Evolutionary conservation across 1,140 invertebrate genomes (phyloP), one percentile per base, ranked within the genome.

Genomic region (Coenobita brevimanus): DNA sequence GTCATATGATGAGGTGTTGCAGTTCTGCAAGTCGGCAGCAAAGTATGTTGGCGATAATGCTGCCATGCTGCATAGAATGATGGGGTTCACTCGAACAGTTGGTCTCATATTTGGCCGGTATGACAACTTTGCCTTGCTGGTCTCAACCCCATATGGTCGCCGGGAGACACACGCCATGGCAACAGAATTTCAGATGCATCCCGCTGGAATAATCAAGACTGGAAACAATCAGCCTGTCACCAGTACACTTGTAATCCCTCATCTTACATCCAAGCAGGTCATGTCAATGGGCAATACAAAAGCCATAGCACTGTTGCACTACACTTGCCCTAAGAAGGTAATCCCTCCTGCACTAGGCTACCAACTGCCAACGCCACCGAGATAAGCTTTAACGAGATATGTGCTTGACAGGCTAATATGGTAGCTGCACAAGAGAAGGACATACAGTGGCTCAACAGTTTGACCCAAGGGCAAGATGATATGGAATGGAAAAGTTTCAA

Each of bases 121-220:
- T 71, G 67, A 71, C 30, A 71, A 71, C 67, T 71, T 71, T 71
- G 67, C 21, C 67, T 27, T 71, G 4, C 67, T 33, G 67, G 24
- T 10, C 2, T 71, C 67, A 10, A 71, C 67, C 36, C 67, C 24
- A 71, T 24, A 71, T 71, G 67, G 67, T 33, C 13, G 67, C 36
- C 67, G 24, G 21, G 67, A 71, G 46, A 50, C 46, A 50, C 67
- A 71, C 24, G 24, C 36, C 15, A 71, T 71, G 67, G 4, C 67
- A 33, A 27, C 27, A 33, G 67, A 71, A 30, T 71, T 71, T 71
- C 67, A 71, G 24, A 71, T 71, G 67, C 27, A 10, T 71, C 27
- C 27, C 21, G 46, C 46, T 50, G 46, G 46, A 17, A 50, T 50
- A 6, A 50, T 17, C 46, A 17, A 50, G 46, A 50, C 46, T 8